phyloP scores from a whole-genome alignment of 2,888 invertebrate genomes.

The Mythimna ferrago region DNA sequence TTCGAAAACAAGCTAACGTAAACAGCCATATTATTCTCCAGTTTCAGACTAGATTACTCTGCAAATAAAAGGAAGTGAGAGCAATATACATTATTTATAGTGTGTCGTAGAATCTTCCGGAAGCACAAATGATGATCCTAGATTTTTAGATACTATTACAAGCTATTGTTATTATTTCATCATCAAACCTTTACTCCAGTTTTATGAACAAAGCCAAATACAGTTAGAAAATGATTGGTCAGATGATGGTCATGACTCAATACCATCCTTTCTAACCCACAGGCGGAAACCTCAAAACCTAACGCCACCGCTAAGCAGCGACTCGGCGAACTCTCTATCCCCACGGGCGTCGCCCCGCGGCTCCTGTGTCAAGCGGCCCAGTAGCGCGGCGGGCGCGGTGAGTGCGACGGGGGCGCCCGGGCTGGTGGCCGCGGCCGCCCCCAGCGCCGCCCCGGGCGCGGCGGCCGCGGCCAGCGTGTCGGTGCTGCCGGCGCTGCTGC shows the following conservation, averaged over 20 bases:
- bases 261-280: conserved; percentile 43
- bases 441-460: conserved; percentile 70
- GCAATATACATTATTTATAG: conserved; percentile 1
- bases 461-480: conserved; percentile 60
- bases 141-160: background rate
- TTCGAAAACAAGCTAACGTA: conserved; percentile 12
- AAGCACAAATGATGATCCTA: background rate
- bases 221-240: too few relatives aligned
- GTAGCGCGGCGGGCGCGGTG: conserved; percentile 14
- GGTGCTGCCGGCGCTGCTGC: conserved; percentile 91
- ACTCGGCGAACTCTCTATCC: conserved; percentile 96
- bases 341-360: conserved; percentile 92
- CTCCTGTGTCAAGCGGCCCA: conserved; percentile 90
- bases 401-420: background rate
- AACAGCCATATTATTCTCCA: conserved; percentile 2
- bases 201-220: background rate
- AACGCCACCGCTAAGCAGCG: conserved; percentile 96
- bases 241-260: background rate
- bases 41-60: conserved; percentile 15
- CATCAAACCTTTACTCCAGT: background rate
- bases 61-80: conserved; percentile 7
- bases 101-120: background rate
- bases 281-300: conserved; percentile 97
- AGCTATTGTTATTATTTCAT: background rate
- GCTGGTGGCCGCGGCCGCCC: background rate